Evolutionary conservation across 2,888 invertebrate genomes (phyloP).

Genomic region (Metallyticus violacea): DNA sequence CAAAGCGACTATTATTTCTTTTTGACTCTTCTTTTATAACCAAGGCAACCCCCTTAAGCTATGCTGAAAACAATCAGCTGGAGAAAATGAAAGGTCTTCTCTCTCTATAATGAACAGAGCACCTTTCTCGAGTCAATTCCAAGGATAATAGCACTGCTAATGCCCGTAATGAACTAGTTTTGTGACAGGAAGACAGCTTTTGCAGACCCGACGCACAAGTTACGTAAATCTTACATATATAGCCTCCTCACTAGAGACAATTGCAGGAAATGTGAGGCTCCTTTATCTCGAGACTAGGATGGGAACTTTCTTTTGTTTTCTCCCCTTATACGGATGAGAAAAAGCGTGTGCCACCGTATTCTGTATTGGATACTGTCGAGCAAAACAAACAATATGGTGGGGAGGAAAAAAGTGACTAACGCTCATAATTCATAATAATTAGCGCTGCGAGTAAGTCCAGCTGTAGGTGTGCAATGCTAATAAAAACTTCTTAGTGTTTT

Average conservation of each 20-base stretch:
- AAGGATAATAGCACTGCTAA: not conserved
- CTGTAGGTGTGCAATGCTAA: too few species aligned
- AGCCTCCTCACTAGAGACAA: not conserved
- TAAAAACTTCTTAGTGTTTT: too few species aligned
- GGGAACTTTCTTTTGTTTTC: not conserved
- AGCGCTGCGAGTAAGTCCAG: too few species aligned
- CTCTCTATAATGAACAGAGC: not conserved
- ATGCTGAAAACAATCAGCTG: not conserved
- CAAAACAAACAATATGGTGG: too few species aligned
- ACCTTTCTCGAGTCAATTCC: not conserved
- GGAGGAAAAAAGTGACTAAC: too few species aligned
- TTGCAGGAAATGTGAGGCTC: not conserved
- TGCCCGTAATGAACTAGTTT: not conserved
- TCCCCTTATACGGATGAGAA: not conserved
- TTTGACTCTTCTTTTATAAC: not conserved
- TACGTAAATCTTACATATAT: not conserved
- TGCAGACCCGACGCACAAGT: not conserved
- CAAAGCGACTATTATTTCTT: not conserved
- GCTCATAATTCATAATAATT: too few species aligned
- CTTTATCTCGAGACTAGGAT: not conserved
- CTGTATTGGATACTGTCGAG: too few species aligned
- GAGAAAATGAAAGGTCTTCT: not conserved
- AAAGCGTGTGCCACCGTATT: not conserved
- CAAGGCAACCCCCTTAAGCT: not conserved
- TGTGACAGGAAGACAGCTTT: not conserved